phyloP scores from a whole-genome alignment of 2,113 vertebrate genomes.

The Nerophis lumbriciformis region DNA sequence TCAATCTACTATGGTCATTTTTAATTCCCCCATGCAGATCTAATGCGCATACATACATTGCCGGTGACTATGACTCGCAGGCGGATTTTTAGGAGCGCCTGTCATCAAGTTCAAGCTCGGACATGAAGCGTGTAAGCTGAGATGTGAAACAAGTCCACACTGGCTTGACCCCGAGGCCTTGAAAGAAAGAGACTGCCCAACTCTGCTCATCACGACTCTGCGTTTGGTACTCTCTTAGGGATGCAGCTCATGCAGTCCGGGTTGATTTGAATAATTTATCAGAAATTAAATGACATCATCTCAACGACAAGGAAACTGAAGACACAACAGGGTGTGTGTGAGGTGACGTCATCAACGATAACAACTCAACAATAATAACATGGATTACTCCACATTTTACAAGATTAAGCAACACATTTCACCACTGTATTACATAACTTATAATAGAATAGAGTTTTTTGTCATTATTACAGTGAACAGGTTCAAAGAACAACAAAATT shows the following conservation, averaged over 20 bases:
- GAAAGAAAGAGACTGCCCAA: slow-evolving; percentile 2
- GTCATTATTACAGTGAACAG: no score
- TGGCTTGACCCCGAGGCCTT: slow-evolving; percentile 29
- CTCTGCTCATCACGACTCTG: slow-evolving; percentile 5
- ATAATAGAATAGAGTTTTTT: no score
- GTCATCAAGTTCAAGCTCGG: slow-evolving; percentile 35
- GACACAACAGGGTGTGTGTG: no score
- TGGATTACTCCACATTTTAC: no score
- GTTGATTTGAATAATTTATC: no score
- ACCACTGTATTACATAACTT: no score
- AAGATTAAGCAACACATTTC: no score
- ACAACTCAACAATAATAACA: no score
- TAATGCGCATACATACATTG: not conserved
- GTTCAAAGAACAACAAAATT: no score
- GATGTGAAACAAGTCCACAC: slow-evolving; percentile 44
- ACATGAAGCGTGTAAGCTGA: slow-evolving; percentile 38
- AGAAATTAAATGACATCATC: not conserved
- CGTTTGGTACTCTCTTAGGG: slow-evolving; percentile 6
- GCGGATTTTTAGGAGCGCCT: not conserved
- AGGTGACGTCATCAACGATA: not conserved
- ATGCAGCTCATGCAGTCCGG: not conserved
- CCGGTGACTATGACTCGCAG: slow-evolving; percentile 6
- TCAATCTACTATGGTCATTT: not conserved
- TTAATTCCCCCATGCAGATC: not conserved
- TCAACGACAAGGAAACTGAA: no score